Evolutionary conservation across 2,797 vertebrate species (phyloP), one percentile per base, ranked within the genome.

Genomic region (Stomatorhinus walkeri): DNA sequence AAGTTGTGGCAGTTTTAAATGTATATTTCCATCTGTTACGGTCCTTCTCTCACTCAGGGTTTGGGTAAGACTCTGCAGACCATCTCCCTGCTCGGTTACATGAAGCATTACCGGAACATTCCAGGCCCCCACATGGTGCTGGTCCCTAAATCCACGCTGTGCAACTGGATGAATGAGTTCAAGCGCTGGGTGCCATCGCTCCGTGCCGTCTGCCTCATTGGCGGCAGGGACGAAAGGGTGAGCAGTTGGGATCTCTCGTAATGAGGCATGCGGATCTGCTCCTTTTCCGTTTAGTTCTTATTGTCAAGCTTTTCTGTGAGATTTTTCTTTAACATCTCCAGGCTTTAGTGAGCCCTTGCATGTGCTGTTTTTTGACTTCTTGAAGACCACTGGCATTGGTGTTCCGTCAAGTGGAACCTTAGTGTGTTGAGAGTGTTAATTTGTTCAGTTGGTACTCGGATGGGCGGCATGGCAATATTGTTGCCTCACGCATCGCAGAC

Each of bases 101-200:
- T 99, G 98, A 99, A 99, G 93, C 98, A 99, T 94, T 99, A 99
- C 94, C 97, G 98, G 93, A 99, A 96, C 92, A 99, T 99, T 93
- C 98, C 97, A 10, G 98, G 98, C 28, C 98, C 98, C 90, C 98
- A 99, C 93, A 99, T 99, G 98, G 98, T 99, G 76, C 96, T 99
- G 92, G 98, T 99, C 92, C 98, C 98, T 14, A 99, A 99, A 92
- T 99, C 98, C 92, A 99, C 98, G 6, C 96, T 99, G 61, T 98
- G 99, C 93, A 99, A 99, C 95, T 99, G 98, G 98, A 99, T 99
- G 98, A 98, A 96, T 87, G 98, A 99, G 92, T 99, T 99, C 92
- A 99, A 99, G 94, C 96, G 98, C 95, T 99, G 98, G 98, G 98
- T 99, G 1, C 98, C 98, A 8, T 98, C 98, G 0, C 97, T 99